Evolutionary conservation across 2,888 invertebrate genomes (phyloP).

Genomic region (Pammene fasciana): DNA sequence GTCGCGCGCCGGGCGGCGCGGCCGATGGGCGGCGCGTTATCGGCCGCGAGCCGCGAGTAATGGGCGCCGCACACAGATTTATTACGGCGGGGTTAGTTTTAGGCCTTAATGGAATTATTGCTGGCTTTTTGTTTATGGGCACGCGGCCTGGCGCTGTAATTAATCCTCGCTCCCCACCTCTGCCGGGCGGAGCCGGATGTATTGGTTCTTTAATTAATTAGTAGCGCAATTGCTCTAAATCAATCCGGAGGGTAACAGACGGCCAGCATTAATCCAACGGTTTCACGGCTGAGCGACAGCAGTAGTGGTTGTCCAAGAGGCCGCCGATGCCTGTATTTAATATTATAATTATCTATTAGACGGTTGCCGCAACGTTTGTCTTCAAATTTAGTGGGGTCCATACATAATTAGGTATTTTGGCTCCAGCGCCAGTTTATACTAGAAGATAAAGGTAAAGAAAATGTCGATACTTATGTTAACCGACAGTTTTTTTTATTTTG

Average conservation of each 20-base stretch:
- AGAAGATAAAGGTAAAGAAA: neutral
- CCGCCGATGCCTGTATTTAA: slow-evolving; percentile 15
- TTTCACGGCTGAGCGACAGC: slow-evolving; percentile 22
- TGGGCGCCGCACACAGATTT: slow-evolving; percentile 62
- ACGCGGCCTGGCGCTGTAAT: slow-evolving; percentile 45
- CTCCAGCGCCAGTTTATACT: neutral
- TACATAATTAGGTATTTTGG: slow-evolving; percentile 23
- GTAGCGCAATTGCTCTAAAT: slow-evolving; percentile 51
- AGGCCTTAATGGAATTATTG: slow-evolving; percentile 73
- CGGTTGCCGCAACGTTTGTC: slow-evolving; percentile 4
- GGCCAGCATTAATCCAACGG: slow-evolving; percentile 44
- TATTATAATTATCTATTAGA: slow-evolving; percentile 32
- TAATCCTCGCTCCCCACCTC: slow-evolving; percentile 50
- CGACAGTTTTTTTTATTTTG: too few relatives aligned
- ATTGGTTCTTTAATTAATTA: slow-evolving; percentile 57
- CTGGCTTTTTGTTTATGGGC: slow-evolving; percentile 63
- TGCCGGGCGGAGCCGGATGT: slow-evolving; percentile 43
- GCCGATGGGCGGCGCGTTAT: slow-evolving; percentile 50
- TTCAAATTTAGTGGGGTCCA: slow-evolving; percentile 15
- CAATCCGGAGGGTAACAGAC: slow-evolving; percentile 50
- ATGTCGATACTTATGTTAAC: neutral
- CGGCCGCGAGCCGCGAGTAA: slow-evolving; percentile 55
- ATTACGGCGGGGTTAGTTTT: slow-evolving; percentile 60
- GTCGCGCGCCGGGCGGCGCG: slow-evolving; percentile 41
- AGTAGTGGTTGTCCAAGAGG: slow-evolving; percentile 10